Base-by-base conservation (phyloP, 2,888 invertebrate genomes). In the Aquatica leii region DNA sequence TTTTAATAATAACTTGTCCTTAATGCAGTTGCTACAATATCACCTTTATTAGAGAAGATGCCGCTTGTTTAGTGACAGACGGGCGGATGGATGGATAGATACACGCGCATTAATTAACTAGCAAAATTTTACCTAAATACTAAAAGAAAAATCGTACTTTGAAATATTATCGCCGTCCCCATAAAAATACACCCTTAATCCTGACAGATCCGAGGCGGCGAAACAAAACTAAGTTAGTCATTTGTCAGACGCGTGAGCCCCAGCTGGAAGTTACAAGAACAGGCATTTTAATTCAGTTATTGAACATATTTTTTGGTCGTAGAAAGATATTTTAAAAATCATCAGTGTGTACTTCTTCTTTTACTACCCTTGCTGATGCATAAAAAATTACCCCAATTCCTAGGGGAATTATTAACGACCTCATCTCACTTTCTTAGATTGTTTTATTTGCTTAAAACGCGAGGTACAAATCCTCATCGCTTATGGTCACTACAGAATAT, bases 1-100 rank as follows among this genome's bases (percentile, higher is more conserved):
- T 82, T 82, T 82, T 82, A 82, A 82, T 82, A 82, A 82, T 82
- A 82, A 81, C 81, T 77, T 79, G 76, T 75, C 75, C 76, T 75
- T 77, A 76, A 78, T 79, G 77, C 77, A 78, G 79, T 78, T 75
- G 77, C 77, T 76, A 77, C 76, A 78, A 75, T 79, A 78, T 80
- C 80, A 80, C 79, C 79, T 80, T 80, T 79, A 80, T 80, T 79
- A 78, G 76, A 76, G 75, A 76, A 77, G 74, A 74, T 71, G 72
- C 73, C 71, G 67, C 66, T 65, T 76, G 76, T 76, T 76, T 76
- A 73, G 72, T 73, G 73, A 76, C 71, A 74, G 75, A 77, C 76
- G 76, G 75, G 77, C 76, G 77, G 75, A 76, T 72, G 18, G 46
- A 46, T 34, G 34, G 69, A 71, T 68, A 66, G 67, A 59, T 62